Evolutionary conservation across 2,113 vertebrate species (phyloP), one percentile per base, ranked within the genome.

Genomic region (Meriones unguiculatus): DNA sequence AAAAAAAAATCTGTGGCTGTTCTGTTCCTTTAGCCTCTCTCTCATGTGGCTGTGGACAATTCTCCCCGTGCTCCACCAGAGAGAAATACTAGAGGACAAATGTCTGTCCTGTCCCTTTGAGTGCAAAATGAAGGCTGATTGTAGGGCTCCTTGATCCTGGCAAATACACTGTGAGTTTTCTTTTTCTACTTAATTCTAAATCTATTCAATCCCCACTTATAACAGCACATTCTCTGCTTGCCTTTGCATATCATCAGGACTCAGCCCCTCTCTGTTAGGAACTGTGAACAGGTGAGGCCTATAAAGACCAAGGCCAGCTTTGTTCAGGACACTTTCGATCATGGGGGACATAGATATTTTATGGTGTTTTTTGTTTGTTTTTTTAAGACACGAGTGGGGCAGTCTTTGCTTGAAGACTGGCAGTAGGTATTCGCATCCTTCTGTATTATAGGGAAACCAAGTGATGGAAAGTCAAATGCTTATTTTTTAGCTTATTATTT

Each of bases 171-270:
- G 7, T 24, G 1, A 20, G 41, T 50, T 86, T 67, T 69, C 25
- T 77, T 35, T 80, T 62, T 46, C 86, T 94, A 59, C 81, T 93
- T 38, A 25, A 50, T 64, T 94, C 35, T 87, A 65, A 84, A 89
- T 90, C 64, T 46, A 73, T 81, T 41, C 46, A 76, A 50, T 89
- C 76, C 76, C 57, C 69, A 28, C 73, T 57, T 72, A 62, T 41
- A 96, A 64, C 59, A 67, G 52, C 25, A 18, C 20, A 41, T 84
- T 84, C 65, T 91, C 87, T 91, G 32, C 72, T 91, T 82, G 69
- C 85, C 85, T 93, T 96, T 52, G 65, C 25, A 50, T 91, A 28
- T 92, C 69, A 41, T 73, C 85, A 28, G 5, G 35, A 75, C 5
- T 90, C 50, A 85, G 57, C 57, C 62, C 20, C 65, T 70, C 41